phyloP scores from a whole-genome alignment of 2,888 invertebrate genomes.

The Lumbricus terrestris region DNA sequence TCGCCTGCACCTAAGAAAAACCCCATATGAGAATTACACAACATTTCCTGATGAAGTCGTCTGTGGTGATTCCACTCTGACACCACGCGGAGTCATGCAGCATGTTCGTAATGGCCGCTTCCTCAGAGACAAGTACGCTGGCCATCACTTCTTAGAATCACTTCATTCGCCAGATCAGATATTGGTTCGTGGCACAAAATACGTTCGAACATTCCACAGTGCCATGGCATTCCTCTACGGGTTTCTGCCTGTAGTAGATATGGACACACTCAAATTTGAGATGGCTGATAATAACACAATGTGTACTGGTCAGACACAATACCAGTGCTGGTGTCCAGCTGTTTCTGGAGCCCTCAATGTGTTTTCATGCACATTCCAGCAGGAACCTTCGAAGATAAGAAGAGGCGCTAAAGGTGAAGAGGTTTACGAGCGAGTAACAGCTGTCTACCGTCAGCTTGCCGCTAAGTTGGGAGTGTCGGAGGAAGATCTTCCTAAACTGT shows the following conservation, averaged over 20 bases:
- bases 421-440: neutral
- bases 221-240: slow-evolving; percentile 76
- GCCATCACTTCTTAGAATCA: slow-evolving; percentile 48
- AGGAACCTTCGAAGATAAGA: slow-evolving; percentile 18
- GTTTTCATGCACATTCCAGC: slow-evolving; percentile 32
- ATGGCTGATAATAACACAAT: slow-evolving; percentile 32
- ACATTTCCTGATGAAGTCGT: slow-evolving; percentile 45
- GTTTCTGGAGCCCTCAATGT: slow-evolving; percentile 65
- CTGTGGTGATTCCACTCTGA: slow-evolving; percentile 83
- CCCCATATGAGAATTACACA: slow-evolving; percentile 38
- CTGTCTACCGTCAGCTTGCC: slow-evolving; percentile 65
- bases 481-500: slow-evolving; percentile 63
- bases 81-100: slow-evolving; percentile 77
- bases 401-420: neutral
- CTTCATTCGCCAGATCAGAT: slow-evolving; percentile 53
- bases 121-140: slow-evolving; percentile 60
- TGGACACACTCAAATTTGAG: slow-evolving; percentile 67
- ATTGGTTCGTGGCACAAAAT: slow-evolving; percentile 76
- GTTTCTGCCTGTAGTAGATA: slow-evolving; percentile 70
- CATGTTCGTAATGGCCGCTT: slow-evolving; percentile 75
- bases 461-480: slow-evolving; percentile 76
- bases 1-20: neutral
- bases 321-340: slow-evolving; percentile 72
- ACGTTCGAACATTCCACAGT: slow-evolving; percentile 82
- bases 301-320: slow-evolving; percentile 26